Evolutionary conservation across 2,888 invertebrate genomes (phyloP).

Genomic region (Ethmia dodecea): DNA sequence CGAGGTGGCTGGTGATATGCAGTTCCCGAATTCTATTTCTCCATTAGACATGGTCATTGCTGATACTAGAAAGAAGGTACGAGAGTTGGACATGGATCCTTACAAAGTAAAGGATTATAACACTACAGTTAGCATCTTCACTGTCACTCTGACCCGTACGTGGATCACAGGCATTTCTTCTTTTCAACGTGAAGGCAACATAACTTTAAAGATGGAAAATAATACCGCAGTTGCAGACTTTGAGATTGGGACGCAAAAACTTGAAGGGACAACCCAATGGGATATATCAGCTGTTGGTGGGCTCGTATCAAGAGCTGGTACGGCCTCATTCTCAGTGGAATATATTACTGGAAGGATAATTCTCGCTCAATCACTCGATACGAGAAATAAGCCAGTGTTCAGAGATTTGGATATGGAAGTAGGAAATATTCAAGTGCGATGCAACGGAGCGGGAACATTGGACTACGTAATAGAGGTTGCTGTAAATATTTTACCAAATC

Average conservation of each 20-base stretch:
- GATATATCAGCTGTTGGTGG: conserved; percentile 84
- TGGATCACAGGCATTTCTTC: conserved; percentile 89
- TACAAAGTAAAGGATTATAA: conserved; percentile 85
- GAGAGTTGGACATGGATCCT: conserved; percentile 84
- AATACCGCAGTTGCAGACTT: conserved; percentile 82
- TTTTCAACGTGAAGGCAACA: conserved; percentile 89
- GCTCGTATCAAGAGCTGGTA: conserved; percentile 83
- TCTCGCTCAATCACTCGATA: conserved; percentile 87
- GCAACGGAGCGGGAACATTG: conserved; percentile 90
- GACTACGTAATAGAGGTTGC: conserved; percentile 90
- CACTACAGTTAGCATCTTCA: conserved; percentile 82
- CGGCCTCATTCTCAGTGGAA: conserved; percentile 87
- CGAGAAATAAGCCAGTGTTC: conserved; percentile 83
- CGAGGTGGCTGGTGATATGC: conserved; percentile 81
- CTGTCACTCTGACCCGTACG: conserved; percentile 83
- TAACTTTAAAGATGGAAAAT: conserved; percentile 84
- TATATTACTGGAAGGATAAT: conserved; percentile 83
- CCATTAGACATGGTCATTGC: conserved; percentile 90
- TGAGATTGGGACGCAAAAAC: conserved; percentile 87
- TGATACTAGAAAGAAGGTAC: conserved; percentile 83
- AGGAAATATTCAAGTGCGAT: conserved; percentile 90
- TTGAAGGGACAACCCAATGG: conserved; percentile 88
- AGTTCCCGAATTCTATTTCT: conserved; percentile 90
- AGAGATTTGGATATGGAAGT: conserved; percentile 87
- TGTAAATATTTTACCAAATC: conserved; percentile 89